Evolutionary conservation across 2,113 vertebrate species (phyloP).

Genomic region (Rhipidura dahli): DNA sequence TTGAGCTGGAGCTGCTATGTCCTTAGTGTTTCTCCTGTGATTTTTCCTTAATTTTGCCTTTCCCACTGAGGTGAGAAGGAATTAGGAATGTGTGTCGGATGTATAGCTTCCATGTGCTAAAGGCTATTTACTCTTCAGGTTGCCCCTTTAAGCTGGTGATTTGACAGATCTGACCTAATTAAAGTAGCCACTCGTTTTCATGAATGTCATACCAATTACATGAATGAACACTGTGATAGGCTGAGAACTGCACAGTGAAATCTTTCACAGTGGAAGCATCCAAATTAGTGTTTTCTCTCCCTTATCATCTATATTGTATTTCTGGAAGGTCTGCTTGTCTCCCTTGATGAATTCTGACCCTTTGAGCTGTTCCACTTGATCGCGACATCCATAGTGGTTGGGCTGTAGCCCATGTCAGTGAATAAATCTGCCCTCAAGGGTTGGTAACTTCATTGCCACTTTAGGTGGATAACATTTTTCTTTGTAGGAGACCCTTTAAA

Average conservation of each 20-base stretch:
- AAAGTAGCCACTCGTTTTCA: background rate
- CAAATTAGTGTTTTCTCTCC: background rate
- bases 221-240: background rate
- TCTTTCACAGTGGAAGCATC: background rate
- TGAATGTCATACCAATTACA: background rate
- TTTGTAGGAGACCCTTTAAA: background rate
- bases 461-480: background rate
- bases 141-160: conserved; percentile 6
- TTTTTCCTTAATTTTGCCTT: background rate
- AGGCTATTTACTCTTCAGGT: background rate
- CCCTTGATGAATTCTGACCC: background rate
- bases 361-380: background rate
- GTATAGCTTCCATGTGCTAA: background rate
- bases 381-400: background rate
- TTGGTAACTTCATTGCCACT: background rate
- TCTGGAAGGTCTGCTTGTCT: background rate
- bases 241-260: background rate
- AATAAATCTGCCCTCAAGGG: background rate
- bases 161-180: conserved; percentile 40
- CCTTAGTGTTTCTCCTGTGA: accelerated
- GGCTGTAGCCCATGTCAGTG: background rate
- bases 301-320: background rate
- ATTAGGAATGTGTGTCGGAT: background rate
- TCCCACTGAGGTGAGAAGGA: background rate
- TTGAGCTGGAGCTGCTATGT: background rate